Evolutionary conservation across 2,888 invertebrate species (phyloP).

Genomic region (Plagiodera versicolora): DNA sequence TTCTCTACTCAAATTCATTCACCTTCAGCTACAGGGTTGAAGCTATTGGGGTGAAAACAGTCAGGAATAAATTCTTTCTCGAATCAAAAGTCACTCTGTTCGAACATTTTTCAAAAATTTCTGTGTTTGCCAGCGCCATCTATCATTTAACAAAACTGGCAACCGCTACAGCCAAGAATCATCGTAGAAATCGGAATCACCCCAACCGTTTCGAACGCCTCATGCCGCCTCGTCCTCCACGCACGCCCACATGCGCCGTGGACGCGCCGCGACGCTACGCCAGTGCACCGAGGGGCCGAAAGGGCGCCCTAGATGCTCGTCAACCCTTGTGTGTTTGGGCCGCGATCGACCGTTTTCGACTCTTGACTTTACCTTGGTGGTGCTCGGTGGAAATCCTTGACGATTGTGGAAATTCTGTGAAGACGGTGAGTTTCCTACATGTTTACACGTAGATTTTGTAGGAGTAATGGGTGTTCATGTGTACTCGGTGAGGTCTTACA

Average conservation of each 20-base stretch:
- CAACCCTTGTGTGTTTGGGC: constrained; percentile 38
- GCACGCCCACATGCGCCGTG: constrained; percentile 43
- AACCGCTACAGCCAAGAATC: too few species aligned
- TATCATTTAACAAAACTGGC: too few species aligned
- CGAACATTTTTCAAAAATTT: too few species aligned
- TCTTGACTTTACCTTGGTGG: constrained; percentile 27
- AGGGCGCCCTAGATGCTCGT: constrained; percentile 27
- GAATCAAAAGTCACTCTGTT: too few species aligned
- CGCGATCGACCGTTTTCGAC: constrained; percentile 38
- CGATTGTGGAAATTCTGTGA: constrained; percentile 11
- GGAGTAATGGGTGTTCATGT: neutral
- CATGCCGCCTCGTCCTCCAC: too few species aligned
- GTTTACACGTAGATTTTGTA: neutral
- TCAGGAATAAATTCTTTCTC: too few species aligned
- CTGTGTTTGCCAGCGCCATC: too few species aligned
- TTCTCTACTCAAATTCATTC: too few species aligned
- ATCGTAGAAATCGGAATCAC: too few species aligned
- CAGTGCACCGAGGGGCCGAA: constrained; percentile 46
- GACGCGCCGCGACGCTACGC: constrained; percentile 42
- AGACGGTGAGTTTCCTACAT: constrained; percentile 15
- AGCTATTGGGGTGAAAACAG: too few species aligned
- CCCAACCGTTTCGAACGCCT: neutral
- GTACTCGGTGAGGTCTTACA: too few species aligned
- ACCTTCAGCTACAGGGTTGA: too few species aligned
- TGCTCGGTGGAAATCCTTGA: constrained; percentile 16